Conservation (phyloP, 1,140 invertebrate species). For the Triops cancriformis region DNA sequence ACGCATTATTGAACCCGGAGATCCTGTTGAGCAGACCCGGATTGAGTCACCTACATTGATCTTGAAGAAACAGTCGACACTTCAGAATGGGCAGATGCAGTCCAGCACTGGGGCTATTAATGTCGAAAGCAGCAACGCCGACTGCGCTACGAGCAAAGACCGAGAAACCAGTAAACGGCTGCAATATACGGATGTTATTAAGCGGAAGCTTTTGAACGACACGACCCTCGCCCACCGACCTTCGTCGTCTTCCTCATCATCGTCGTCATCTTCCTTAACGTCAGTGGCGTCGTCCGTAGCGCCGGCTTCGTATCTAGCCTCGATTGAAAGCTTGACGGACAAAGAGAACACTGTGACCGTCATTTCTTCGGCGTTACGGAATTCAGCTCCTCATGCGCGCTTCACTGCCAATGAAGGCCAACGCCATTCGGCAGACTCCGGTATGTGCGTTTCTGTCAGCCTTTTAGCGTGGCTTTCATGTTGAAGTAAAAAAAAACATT, state of each 20-base stretch:
- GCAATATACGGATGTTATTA: conserved; percentile 5
- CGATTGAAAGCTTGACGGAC: conserved; percentile 60
- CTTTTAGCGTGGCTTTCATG: not conserved
- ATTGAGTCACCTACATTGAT: not conserved
- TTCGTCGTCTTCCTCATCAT: conserved; percentile 60
- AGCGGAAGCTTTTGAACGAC: not conserved
- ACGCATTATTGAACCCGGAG: conserved; percentile 23
- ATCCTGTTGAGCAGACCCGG: conserved; percentile 20
- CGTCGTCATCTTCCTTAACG: conserved; percentile 57
- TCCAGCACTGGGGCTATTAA: not conserved
- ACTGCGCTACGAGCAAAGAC: not conserved
- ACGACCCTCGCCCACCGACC: not conserved
- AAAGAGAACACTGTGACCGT: conserved; percentile 33
- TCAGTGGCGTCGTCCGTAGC: conserved; percentile 36
- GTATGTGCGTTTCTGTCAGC: not conserved
- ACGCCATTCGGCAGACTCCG: not conserved
- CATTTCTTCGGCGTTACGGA: conserved; percentile 17
- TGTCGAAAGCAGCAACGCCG: not conserved
- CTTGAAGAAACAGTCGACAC: not conserved
- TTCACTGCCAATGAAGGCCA: conserved; percentile 44
- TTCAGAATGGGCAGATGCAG: not conserved
- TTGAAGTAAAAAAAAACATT: too few relatives aligned
- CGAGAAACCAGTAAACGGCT: not conserved
- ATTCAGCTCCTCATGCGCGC: not conserved
- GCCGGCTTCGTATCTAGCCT: conserved; percentile 59